Conservation (phyloP, 2,113 vertebrate species). For the Canis aureus region DNA sequence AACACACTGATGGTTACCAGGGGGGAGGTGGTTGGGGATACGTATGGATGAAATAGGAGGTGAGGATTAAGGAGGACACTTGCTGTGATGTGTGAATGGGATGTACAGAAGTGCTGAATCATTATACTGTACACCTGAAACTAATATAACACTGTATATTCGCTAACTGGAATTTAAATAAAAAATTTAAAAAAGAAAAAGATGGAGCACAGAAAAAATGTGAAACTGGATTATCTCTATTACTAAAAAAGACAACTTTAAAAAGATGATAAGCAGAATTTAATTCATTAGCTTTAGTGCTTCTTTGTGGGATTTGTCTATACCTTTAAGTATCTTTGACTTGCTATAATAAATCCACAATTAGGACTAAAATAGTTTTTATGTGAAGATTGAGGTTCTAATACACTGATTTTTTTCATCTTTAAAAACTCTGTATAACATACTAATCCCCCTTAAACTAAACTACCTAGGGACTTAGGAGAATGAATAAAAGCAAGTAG, state of each 20-base stretch:
- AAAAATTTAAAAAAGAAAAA: background rate
- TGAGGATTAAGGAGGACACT: background rate
- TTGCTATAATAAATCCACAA: background rate
- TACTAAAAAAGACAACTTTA: background rate
- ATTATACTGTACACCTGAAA: background rate
- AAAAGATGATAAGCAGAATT: background rate
- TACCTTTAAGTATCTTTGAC: background rate
- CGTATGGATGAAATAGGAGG: background rate
- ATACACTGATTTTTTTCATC: background rate
- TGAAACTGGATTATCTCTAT: background rate
- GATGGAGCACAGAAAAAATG: background rate
- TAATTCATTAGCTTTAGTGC: background rate
- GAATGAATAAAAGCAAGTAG: background rate
- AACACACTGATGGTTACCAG: background rate
- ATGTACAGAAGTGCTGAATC: background rate
- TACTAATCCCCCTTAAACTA: background rate
- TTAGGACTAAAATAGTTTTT: background rate
- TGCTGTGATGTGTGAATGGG: background rate
- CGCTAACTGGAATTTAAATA: background rate
- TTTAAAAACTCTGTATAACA: slow-evolving; percentile 23
- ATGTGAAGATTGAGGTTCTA: background rate
- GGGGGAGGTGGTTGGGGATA: background rate
- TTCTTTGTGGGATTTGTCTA: background rate
- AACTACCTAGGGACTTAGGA: background rate
- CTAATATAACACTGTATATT: background rate